Percentiles rank a stretch among this genome's conserved stretches.
These are phyloP conservation scores for Oreohelix idahoensis DNA, from an alignment of 1,140 invertebrate species.

Conservation along the genomic window DNA sequence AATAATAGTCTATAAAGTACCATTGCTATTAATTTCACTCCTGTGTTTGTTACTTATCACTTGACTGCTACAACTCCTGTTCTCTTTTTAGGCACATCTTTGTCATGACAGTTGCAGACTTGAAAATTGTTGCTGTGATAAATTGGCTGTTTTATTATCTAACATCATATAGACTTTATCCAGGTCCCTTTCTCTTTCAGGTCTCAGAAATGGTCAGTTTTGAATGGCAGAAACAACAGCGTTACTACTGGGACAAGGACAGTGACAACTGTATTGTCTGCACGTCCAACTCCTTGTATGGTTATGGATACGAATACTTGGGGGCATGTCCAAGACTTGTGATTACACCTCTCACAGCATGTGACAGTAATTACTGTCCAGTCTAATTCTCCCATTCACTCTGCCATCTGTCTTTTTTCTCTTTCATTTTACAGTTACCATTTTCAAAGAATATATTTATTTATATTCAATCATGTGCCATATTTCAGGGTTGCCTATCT, in stretches of 20 bases:
- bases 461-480: too few relatives aligned
- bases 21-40: too few relatives aligned
- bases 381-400: not conserved
- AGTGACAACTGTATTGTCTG: slow-evolving; percentile 20
- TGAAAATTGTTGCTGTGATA: too few relatives aligned
- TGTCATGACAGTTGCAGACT: too few relatives aligned
- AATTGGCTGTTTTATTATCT: too few relatives aligned
- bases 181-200: not conserved
- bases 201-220: slow-evolving; percentile 53
- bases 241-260: slow-evolving; percentile 72
- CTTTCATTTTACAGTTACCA: too few relatives aligned
- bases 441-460: too few relatives aligned
- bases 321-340: slow-evolving; percentile 24
- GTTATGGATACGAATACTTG: slow-evolving; percentile 23
- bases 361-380: slow-evolving; percentile 50
- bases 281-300: slow-evolving; percentile 19
- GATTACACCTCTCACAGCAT: slow-evolving; percentile 8
- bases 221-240: slow-evolving; percentile 74
- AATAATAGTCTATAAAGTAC: too few relatives aligned
- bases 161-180: not conserved
- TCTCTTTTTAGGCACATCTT: too few relatives aligned
- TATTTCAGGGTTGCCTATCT: too few relatives aligned
- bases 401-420: not conserved
- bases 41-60: too few relatives aligned
- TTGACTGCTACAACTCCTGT: too few relatives aligned